Evolutionary conservation across 2,113 vertebrate species (phyloP).

Genomic region (Oreochromis aureus): DNA sequence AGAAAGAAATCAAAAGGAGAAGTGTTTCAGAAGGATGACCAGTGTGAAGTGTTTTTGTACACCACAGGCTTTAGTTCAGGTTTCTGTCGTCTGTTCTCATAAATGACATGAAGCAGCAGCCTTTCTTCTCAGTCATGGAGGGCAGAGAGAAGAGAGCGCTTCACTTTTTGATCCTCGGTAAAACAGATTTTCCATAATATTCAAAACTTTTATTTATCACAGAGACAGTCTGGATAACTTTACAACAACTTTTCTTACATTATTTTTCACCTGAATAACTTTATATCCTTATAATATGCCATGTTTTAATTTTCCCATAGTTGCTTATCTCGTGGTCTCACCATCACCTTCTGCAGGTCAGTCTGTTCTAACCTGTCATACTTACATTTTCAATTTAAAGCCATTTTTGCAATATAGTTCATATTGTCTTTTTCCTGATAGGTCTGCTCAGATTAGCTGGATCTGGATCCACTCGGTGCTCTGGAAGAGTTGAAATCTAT

Average conservation of each 20-base stretch:
- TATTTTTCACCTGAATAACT: background rate
- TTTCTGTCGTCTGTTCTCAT: too few species aligned
- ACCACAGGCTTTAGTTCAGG: too few species aligned
- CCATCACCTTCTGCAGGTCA: too few species aligned
- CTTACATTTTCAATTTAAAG: background rate
- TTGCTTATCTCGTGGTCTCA: too few species aligned
- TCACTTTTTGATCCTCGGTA: too few species aligned
- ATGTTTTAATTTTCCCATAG: too few species aligned
- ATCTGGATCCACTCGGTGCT: rapidly evolving
- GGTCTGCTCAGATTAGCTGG: rapidly evolving
- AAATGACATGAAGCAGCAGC: too few species aligned
- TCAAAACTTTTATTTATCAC: rapidly evolving
- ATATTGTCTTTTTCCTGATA: rapidly evolving
- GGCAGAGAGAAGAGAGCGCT: too few species aligned
- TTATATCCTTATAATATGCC: background rate
- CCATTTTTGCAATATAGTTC: background rate
- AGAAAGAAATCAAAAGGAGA: background rate
- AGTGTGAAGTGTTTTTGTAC: too few species aligned
- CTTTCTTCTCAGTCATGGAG: too few species aligned
- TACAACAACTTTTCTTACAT: rapidly evolving
- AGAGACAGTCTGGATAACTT: rapidly evolving
- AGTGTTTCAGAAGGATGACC: too few species aligned
- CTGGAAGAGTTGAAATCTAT: background rate
- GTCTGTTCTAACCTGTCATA: too few species aligned
- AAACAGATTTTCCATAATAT: background rate